phyloP scores from a whole-genome alignment of 2,888 invertebrate genomes.

The Oxycera nigricornis region DNA sequence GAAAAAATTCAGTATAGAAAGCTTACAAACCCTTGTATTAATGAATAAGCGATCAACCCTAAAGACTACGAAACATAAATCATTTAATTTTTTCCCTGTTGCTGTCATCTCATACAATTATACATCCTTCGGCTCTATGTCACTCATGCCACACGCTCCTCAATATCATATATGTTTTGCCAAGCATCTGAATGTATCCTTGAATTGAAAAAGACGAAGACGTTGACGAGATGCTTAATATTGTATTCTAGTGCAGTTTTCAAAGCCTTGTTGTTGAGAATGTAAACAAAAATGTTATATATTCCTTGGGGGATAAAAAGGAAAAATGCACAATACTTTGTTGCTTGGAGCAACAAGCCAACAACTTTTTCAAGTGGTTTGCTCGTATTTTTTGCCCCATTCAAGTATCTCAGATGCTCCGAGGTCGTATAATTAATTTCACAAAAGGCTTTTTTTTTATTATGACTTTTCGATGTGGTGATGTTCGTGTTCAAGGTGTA shows the following conservation, averaged over 20 bases:
- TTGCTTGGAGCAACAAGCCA: conserved; percentile 29
- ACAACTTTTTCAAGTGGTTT: conserved; percentile 28
- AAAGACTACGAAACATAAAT: too few species aligned
- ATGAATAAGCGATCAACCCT: too few species aligned
- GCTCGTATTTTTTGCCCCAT: background rate
- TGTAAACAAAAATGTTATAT: conserved; percentile 29
- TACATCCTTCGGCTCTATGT: too few species aligned
- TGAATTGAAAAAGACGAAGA: background rate
- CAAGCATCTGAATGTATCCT: background rate
- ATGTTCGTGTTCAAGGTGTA: background rate
- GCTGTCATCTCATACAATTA: too few species aligned
- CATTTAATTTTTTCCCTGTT: too few species aligned
- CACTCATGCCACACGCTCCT: too few species aligned
- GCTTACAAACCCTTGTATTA: too few species aligned
- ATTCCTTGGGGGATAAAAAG: background rate
- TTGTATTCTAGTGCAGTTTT: background rate
- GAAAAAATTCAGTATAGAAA: too few species aligned
- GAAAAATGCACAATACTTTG: conserved; percentile 4
- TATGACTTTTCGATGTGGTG: background rate
- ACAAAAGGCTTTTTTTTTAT: conserved; percentile 22
- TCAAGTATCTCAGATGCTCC: conserved; percentile 2
- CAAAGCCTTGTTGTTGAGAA: background rate
- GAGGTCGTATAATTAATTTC: conserved; percentile 37
- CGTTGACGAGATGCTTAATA: conserved; percentile 10
- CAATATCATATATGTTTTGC: too few species aligned